A percentile compares a stretch with the other conserved stretches of the same genome.
These are phyloP conservation scores for Helobdella robusta DNA, from an alignment of 2,888 invertebrate genomes.

Conservation along the genomic window DNA sequence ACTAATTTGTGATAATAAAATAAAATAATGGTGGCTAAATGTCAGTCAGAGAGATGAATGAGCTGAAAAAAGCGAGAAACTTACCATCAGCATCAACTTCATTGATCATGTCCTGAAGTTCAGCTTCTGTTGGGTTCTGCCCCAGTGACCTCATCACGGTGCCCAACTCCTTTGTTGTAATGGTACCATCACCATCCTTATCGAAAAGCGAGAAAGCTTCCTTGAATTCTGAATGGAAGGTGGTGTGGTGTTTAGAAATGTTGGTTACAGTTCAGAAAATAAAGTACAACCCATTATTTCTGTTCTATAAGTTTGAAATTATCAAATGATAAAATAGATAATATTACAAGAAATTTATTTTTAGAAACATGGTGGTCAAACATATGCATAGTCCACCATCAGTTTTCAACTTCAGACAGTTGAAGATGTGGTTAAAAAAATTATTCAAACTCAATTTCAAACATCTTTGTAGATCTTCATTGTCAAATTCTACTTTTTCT, in stretches of 20 bases:
- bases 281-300: too few species aligned
- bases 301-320: too few species aligned
- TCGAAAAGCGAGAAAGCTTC: conserved; percentile 99
- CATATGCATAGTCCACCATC: not conserved
- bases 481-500: too few species aligned
- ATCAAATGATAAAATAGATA: too few species aligned
- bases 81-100: conserved; percentile 85
- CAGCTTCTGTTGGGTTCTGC: conserved; percentile 98
- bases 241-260: not conserved
- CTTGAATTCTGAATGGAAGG: conserved; percentile 70
- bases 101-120: conserved; percentile 99
- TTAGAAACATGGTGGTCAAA: not conserved
- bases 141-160: conserved; percentile 96
- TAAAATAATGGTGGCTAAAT: conserved; percentile 1
- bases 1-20: not conserved
- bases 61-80: not conserved
- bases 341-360: too few species aligned
- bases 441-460: too few species aligned
- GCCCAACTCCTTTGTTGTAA: conserved; percentile 98
- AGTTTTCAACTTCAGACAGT: not conserved
- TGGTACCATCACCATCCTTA: conserved; percentile 98
- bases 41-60: too few species aligned
- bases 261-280: conserved; percentile 2
- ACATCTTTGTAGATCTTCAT: too few species aligned
- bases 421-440: not conserved